These are phyloP conservation scores for Emydura subglobosa DNA, from an alignment of 2,113 vertebrate genomes.

Conservation along the genomic window DNA sequence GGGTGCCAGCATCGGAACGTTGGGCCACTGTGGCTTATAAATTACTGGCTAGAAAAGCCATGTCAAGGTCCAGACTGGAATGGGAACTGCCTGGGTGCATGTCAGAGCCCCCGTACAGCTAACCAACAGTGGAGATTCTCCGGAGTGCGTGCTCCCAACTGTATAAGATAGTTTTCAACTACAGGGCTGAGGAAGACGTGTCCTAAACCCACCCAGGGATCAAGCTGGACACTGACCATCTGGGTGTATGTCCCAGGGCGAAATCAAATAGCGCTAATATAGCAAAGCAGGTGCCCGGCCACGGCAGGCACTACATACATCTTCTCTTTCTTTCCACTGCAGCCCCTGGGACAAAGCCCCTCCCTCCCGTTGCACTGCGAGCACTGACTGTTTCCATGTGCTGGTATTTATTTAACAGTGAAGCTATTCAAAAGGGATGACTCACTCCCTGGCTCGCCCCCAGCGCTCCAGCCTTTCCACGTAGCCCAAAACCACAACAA, in stretches of 20 bases:
- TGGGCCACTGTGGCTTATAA: neutral
- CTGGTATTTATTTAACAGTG: slow-evolving; percentile 60
- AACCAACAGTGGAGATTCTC: neutral
- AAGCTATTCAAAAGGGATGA: slow-evolving; percentile 56
- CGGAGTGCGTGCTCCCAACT: neutral
- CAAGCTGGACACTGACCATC: neutral
- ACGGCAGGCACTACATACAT: too few species aligned
- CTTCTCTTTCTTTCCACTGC: neutral
- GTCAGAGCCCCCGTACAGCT: neutral
- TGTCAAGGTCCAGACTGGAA: neutral
- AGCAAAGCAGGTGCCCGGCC: neutral
- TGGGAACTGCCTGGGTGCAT: neutral
- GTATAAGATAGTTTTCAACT: neutral
- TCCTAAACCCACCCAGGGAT: neutral
- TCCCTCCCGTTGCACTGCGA: neutral
- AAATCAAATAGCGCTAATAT: rapidly evolving
- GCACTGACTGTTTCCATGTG: neutral
- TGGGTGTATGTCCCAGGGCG: neutral
- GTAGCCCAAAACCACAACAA: neutral
- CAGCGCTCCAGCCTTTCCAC: neutral
- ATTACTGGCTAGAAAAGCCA: neutral
- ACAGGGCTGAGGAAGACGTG: neutral
- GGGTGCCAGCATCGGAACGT: rapidly evolving
- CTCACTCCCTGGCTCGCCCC: slow-evolving; percentile 51
- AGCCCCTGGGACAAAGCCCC: neutral